Evolutionary conservation across 1,140 invertebrate species (phyloP).

Genomic region (Spodoptera frugiperda): DNA sequence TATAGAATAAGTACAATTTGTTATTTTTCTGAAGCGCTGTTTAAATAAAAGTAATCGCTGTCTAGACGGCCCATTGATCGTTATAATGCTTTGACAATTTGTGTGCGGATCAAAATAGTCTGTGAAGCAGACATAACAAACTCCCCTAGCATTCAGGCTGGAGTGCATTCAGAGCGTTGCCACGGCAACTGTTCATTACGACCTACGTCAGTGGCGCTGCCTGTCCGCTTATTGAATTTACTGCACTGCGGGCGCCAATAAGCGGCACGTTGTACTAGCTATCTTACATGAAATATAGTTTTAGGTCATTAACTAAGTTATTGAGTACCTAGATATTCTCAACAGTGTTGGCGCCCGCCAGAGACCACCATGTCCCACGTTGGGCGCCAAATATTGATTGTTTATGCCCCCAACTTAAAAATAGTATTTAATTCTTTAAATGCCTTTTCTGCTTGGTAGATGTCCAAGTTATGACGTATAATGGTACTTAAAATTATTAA

Average conservation of each 20-base stretch:
- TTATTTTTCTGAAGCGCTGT: too few relatives aligned
- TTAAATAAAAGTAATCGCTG: not conserved
- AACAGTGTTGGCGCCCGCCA: not conserved
- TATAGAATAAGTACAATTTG: too few relatives aligned
- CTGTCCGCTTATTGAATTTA: slow-evolving; percentile 43
- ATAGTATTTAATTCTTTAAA: slow-evolving; percentile 11
- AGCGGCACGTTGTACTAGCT: slow-evolving; percentile 11
- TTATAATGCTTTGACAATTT: slow-evolving; percentile 17
- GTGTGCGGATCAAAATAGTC: slow-evolving; percentile 26
- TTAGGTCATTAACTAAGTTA: slow-evolving; percentile 22
- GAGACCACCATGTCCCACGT: not conserved
- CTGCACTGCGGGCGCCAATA: slow-evolving; percentile 39
- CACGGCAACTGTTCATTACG: slow-evolving; percentile 39
- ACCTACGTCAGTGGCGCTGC: slow-evolving; percentile 8
- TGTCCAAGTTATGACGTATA: slow-evolving; percentile 22
- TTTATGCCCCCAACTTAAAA: not conserved
- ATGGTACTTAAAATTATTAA: slow-evolving; percentile 18
- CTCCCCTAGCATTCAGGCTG: slow-evolving; percentile 15
- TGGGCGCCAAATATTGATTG: slow-evolving; percentile 42
- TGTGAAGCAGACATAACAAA: slow-evolving; percentile 30
- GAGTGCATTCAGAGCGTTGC: slow-evolving; percentile 33
- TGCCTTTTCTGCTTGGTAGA: slow-evolving; percentile 31
- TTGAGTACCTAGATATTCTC: not conserved
- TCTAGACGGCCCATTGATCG: not conserved
- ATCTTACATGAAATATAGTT: slow-evolving; percentile 11